Percentiles rank a stretch among this genome's conserved stretches.
Evolutionary conservation across 64 coral and sea anemone species (phyloP).

Genomic region (Stichodactyla helianthus): DNA sequence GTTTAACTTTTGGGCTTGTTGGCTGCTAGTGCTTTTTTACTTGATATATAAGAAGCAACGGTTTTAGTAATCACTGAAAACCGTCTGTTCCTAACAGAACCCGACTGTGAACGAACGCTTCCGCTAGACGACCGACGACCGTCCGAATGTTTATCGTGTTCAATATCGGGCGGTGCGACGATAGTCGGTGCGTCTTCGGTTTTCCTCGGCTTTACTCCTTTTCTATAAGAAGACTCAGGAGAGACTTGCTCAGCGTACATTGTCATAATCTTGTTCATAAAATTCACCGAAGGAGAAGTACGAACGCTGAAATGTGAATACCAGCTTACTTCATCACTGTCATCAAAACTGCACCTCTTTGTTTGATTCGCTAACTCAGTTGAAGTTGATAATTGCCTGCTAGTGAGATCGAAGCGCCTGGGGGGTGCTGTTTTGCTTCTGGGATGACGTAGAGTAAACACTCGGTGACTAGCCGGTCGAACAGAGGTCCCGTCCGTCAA

Average conservation of each 20-base stretch:
- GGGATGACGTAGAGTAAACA: background rate
- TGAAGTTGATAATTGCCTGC: background rate
- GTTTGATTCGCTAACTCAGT: background rate
- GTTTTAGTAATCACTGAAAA: constrained; percentile 19
- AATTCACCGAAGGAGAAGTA: constrained; percentile 46
- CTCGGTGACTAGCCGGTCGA: background rate
- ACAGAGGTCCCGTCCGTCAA: background rate
- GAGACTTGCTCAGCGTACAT: constrained; percentile 53
- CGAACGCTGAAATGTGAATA: constrained; percentile 51
- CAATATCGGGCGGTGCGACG: background rate
- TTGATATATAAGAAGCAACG: constrained; percentile 24
- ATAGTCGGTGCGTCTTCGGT: constrained; percentile 26
- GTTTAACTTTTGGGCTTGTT: background rate
- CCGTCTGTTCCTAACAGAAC: background rate
- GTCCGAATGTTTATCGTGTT: constrained; percentile 17
- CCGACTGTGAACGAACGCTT: background rate
- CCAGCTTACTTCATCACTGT: constrained; percentile 32
- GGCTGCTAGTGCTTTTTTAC: background rate
- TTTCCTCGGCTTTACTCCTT: constrained; percentile 16
- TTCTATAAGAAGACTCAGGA: constrained; percentile 53
- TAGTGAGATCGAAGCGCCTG: background rate
- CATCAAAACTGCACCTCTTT: constrained; percentile 6
- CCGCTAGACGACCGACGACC: constrained; percentile 41
- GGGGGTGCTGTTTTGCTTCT: background rate
- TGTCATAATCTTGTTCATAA: constrained; percentile 43